A percentile compares a stretch with the other conserved stretches of the same genome.
These are phyloP conservation scores for Sebastes jordani DNA, from an alignment of 2,797 vertebrate genomes.

Conservation along the genomic window DNA sequence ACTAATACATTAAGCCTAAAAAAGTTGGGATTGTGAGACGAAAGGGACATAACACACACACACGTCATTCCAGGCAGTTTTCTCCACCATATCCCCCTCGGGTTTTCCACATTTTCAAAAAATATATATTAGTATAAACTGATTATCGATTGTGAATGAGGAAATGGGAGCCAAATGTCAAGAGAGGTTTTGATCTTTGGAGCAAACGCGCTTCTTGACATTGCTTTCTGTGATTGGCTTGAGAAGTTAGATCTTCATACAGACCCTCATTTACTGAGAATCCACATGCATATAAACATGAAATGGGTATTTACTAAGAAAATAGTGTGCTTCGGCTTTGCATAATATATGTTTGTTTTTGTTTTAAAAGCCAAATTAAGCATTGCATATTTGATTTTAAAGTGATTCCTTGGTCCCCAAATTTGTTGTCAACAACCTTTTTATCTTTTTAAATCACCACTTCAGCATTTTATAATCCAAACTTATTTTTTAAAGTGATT, in stretches of 20 bases:
- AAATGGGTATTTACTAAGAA: conserved; percentile 23
- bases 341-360: neutral
- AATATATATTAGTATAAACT: neutral
- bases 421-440: neutral
- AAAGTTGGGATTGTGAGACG: neutral
- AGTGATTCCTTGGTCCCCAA: conserved; percentile 1
- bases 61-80: neutral
- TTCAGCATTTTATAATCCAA: neutral
- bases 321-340: conserved; percentile 23
- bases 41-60: neutral
- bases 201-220: neutral
- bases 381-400: conserved; percentile 21
- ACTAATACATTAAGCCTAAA: neutral
- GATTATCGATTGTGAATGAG: neutral
- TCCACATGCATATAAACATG: conserved; percentile 4
- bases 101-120: conserved; percentile 6
- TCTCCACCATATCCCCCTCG: neutral
- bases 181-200: neutral
- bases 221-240: neutral
- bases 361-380: conserved; percentile 7
- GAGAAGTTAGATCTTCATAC: neutral
- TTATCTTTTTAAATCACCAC: neutral
- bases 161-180: neutral
- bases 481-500: neutral
- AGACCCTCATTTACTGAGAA: neutral